Evolutionary conservation across 2,888 invertebrate genomes (phyloP).

Genomic region (Cartodere bifasciata): DNA sequence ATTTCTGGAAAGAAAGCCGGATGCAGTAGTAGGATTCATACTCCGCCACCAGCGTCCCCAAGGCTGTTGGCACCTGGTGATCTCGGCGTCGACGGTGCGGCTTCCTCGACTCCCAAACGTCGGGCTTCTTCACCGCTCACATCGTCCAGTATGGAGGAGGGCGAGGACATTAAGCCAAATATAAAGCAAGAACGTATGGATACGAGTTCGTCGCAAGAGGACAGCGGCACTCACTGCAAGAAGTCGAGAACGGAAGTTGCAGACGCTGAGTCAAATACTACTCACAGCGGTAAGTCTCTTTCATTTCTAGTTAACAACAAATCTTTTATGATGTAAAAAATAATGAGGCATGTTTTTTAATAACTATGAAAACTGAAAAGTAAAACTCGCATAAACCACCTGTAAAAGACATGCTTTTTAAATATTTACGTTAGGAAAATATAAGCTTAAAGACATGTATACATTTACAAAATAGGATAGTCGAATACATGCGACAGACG

Average conservation of each 20-base stretch:
- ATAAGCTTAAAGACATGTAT: no score
- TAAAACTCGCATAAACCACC: no score
- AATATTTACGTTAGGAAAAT: no score
- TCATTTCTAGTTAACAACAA: neutral
- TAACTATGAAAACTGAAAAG: no score
- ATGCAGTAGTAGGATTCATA: conserved; percentile 28
- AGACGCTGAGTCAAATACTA: conserved; percentile 83
- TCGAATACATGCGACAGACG: no score
- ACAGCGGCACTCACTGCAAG: conserved; percentile 53
- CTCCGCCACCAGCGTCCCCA: conserved; percentile 60
- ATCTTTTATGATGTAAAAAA: neutral
- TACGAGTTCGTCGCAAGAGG: conserved; percentile 48
- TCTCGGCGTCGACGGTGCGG: conserved; percentile 63
- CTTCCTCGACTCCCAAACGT: conserved; percentile 67
- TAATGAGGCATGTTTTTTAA: no score
- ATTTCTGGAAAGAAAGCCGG: conserved; percentile 41
- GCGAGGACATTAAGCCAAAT: conserved; percentile 35
- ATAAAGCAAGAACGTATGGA: conserved; percentile 59
- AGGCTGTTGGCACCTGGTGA: conserved; percentile 52
- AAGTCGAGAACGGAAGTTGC: conserved; percentile 61
- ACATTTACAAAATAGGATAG: no score
- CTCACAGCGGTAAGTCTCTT: conserved; percentile 68
- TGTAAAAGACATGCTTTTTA: no score
- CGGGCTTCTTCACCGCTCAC: conserved; percentile 37
- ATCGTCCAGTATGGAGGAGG: conserved; percentile 33